Base-by-base conservation (phyloP, 35 echinoderm and acorn worm genomes). In the Acanthaster planci region DNA sequence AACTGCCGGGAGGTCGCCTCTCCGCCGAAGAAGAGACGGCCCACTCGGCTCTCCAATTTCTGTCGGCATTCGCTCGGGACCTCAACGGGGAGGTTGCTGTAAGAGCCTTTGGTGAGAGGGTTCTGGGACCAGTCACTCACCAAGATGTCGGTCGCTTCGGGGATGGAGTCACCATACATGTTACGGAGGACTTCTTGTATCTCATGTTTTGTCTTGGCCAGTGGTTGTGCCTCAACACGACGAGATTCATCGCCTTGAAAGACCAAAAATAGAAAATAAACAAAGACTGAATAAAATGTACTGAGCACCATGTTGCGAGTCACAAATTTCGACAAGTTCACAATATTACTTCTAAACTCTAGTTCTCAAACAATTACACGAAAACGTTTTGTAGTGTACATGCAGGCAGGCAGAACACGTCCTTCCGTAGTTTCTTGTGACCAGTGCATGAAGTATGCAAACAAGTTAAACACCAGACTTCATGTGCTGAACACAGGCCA, bases 231-330 rank as follows among this genome's bases (percentile, higher is more conserved):
- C 34, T 90, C 87, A 9, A 90, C 60, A 8, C 87, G 60, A 7
- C 64, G 59, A 22, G 87, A 59, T 84, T 90, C 87, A 26, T 90
- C 80, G 2, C 87, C 87, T 30, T 59, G 52, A 55, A 59, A 59
- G 0, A 21, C 8, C 3, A 59, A 59, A 59, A 59, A 59, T 18
- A 21, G 56, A 8, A 58, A 58, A 59, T n/a, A n/a, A n/a, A n/a
- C n/a, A n/a, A 47, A 6, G 12, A 12, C 12, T 47, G 42, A 47
- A 47, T 47, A 47, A 47, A 47, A 47, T 47, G 42, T 12, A 47
- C 42, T 47, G 42, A 47, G 42, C 42, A 47, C 4, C 4, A 4
- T 6, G 42, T 47, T 47, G 42, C 12, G 42, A 47, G 12, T 47
- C 42, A 4, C 4, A 47, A 47, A n/a, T n/a, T n/a, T n/a, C 42